Evolutionary conservation across 1,140 invertebrate genomes (phyloP).

Genomic region (Limonius californicus): DNA sequence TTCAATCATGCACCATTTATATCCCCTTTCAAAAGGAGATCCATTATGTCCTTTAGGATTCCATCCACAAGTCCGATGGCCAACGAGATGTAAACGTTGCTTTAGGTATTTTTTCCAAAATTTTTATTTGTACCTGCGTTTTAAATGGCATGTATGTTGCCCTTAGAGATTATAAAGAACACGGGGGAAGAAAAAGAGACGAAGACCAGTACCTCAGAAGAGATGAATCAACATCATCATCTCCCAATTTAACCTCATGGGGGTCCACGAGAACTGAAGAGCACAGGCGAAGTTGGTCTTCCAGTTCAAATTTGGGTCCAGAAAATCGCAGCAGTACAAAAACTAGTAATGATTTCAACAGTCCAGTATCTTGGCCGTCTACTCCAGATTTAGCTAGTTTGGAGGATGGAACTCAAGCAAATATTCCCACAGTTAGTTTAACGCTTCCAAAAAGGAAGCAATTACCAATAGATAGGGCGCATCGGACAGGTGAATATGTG

Average conservation of each 20-base stretch:
- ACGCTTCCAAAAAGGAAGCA: conserved; percentile 59
- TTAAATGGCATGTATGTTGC: too few species aligned
- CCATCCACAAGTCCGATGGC: conserved; percentile 89
- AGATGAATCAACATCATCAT: conserved; percentile 71
- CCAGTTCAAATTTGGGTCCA: conserved; percentile 50
- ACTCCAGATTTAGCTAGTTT: conserved; percentile 63
- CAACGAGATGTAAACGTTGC: conserved; percentile 87
- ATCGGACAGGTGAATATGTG: conserved; percentile 28
- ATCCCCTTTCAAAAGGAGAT: conserved; percentile 77
- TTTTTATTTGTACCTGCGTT: not conserved
- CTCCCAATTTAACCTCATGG: conserved; percentile 67
- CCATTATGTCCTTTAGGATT: conserved; percentile 89
- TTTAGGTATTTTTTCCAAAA: conserved; percentile 61
- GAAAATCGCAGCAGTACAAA: conserved; percentile 21
- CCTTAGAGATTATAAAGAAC: conserved; percentile 85
- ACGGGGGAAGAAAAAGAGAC: conserved; percentile 66
- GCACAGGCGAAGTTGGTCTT: conserved; percentile 52
- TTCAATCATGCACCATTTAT: conserved; percentile 72
- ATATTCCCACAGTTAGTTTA: conserved; percentile 59
- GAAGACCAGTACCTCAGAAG: conserved; percentile 46
- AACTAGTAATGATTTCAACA: conserved; percentile 20
- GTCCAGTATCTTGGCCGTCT: conserved; percentile 63
- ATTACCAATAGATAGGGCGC: conserved; percentile 55
- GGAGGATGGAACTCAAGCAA: conserved; percentile 50
- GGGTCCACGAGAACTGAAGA: conserved; percentile 47